Conservation (phyloP, 2,113 vertebrate species). For the Centropus unirufus region DNA sequence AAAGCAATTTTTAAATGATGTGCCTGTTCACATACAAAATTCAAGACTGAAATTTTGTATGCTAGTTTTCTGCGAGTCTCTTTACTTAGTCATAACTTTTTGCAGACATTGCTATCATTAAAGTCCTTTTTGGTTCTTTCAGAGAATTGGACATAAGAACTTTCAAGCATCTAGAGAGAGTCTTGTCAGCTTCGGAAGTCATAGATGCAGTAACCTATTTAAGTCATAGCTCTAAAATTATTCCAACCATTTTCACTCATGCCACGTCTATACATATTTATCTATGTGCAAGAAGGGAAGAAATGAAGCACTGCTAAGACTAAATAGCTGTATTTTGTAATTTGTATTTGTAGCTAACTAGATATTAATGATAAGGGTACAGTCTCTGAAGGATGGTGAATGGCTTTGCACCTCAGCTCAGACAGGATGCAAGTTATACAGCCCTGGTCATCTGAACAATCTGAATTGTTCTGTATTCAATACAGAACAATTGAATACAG, state of each 20-base stretch:
- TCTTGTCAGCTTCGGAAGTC: neutral
- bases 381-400: neutral
- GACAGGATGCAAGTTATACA: accelerated
- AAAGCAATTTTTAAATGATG: neutral
- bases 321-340: neutral
- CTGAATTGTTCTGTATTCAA: too few relatives aligned
- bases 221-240: neutral
- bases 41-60: neutral
- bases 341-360: neutral
- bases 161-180: neutral
- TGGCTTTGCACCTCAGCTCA: neutral
- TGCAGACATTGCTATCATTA: neutral
- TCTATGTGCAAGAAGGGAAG: neutral
- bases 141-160: neutral
- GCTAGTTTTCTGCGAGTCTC: neutral
- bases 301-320: neutral
- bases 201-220: neutral
- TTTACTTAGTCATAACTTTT: neutral
- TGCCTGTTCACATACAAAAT: neutral
- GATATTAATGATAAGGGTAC: neutral
- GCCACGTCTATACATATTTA: neutral
- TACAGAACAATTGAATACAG: neutral
- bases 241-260: neutral
- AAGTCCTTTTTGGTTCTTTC: neutral
- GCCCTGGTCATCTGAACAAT: neutral